Conservation (phyloP, 2,888 invertebrate species). For the Cantharis lateralis region DNA sequence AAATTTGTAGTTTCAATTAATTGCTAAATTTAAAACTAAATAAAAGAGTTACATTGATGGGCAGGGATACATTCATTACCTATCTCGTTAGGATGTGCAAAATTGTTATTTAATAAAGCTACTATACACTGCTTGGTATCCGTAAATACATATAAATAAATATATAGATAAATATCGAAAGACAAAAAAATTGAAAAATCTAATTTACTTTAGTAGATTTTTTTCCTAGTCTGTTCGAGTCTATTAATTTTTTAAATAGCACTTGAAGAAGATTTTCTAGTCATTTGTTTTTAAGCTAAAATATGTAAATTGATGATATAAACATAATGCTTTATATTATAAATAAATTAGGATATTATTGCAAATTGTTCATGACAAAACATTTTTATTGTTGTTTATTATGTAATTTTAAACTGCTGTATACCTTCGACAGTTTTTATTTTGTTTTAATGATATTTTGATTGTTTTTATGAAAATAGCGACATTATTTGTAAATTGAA, state of each 20-base stretch:
- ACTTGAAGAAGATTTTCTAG: constrained; percentile 25
- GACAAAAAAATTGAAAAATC: constrained; percentile 5
- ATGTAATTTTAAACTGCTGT: constrained; percentile 47
- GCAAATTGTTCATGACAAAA: constrained; percentile 7
- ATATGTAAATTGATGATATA: constrained; percentile 13
- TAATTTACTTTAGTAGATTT: constrained; percentile 15
- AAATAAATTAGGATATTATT: constrained; percentile 24
- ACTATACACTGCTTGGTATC: constrained; percentile 21
- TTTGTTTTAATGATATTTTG: constrained; percentile 39
- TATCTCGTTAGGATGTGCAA: not conserved
- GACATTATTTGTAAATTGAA: constrained; percentile 50
- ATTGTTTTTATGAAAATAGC: constrained; percentile 46
- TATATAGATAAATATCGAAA: constrained; percentile 6
- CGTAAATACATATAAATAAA: constrained; percentile 11
- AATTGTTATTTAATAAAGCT: constrained; percentile 12
- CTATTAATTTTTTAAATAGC: constrained; percentile 23
- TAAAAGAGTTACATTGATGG: not conserved
- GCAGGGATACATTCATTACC: not conserved
- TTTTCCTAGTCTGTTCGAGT: constrained; percentile 25
- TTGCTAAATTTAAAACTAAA: not conserved
- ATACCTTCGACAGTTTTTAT: constrained; percentile 44
- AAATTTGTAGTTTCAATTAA: constrained; percentile 11
- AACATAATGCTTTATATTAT: constrained; percentile 19
- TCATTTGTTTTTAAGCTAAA: constrained; percentile 22
- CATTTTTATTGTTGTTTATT: constrained; percentile 34